Evolutionary conservation across 2,888 invertebrate genomes (phyloP).

Genomic region (Atethmia centrago): DNA sequence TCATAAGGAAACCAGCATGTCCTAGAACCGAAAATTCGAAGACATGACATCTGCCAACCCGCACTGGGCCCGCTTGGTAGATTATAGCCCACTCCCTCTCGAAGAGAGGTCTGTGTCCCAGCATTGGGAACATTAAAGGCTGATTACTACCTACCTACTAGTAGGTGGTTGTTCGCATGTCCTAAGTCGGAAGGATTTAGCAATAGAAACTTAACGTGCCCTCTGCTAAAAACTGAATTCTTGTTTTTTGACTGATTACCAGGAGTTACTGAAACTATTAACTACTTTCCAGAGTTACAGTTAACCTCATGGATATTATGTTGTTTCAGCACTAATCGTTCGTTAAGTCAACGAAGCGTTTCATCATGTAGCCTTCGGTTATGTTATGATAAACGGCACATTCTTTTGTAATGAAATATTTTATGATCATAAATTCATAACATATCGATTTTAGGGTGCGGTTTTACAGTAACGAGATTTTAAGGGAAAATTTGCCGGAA

Average conservation of each 20-base stretch:
- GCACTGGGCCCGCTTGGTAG: no score
- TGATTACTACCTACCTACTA: no score
- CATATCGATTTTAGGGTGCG: slow-evolving; percentile 14
- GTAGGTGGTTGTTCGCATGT: background rate
- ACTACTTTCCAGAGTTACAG: background rate
- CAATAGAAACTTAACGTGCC: background rate
- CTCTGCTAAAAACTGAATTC: background rate
- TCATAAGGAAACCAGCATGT: no score
- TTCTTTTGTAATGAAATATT: slow-evolving; percentile 33
- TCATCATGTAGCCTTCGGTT: slow-evolving; percentile 11
- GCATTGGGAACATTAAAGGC: no score
- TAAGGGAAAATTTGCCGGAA: background rate
- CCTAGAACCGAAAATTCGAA: no score
- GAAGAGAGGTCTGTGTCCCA: no score
- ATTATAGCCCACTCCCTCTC: no score
- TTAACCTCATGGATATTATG: background rate
- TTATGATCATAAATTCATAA: slow-evolving; percentile 25
- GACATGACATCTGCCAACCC: no score
- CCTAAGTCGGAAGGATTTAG: background rate
- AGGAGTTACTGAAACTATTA: background rate
- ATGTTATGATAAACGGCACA: slow-evolving; percentile 11
- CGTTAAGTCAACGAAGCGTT: background rate
- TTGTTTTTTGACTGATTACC: background rate
- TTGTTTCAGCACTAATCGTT: background rate
- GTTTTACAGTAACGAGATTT: background rate